phyloP scores from a whole-genome alignment of 1,140 invertebrate species.

The Tribolium castaneum region DNA sequence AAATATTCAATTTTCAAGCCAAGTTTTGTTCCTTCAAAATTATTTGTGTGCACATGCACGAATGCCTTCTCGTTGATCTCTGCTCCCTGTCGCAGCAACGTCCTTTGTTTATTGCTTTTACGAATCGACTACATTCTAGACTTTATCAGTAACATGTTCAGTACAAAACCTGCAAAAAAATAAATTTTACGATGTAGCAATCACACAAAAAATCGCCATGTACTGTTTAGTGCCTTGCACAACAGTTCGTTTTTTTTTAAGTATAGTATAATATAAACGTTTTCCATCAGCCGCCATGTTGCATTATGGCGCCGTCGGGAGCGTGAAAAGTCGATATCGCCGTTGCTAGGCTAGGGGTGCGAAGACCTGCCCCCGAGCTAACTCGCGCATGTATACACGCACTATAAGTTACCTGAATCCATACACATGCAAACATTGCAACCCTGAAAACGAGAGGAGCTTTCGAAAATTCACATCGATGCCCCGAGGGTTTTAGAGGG shows the following conservation, averaged over 20 bases:
- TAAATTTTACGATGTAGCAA: not conserved
- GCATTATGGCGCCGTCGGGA: constrained; percentile 41
- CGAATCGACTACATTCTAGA: not conserved
- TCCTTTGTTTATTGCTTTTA: not conserved
- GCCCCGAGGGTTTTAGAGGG: not conserved
- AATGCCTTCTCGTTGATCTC: not conserved
- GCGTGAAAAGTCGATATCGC: constrained; percentile 43
- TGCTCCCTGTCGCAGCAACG: not conserved
- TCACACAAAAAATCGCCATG: not conserved
- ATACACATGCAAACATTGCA: constrained; percentile 29
- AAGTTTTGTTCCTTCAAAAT: not conserved
- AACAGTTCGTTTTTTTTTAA: not conserved
- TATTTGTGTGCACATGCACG: no score
- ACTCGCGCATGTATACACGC: constrained; percentile 40
- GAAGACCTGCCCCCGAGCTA: constrained; percentile 37
- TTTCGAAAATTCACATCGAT: constrained; percentile 11
- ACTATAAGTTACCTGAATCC: constrained; percentile 35
- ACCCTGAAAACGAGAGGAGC: constrained; percentile 22
- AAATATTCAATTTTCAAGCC: not conserved
- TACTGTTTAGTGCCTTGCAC: not conserved
- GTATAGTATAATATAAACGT: not conserved
- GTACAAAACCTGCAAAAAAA: not conserved
- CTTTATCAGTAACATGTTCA: not conserved
- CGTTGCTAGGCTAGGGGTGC: constrained; percentile 42
- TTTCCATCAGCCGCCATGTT: constrained; percentile 35